These are phyloP conservation scores for Trachymyrmex cornetzi DNA, from an alignment of 1,140 invertebrate species.

Conservation along the genomic window DNA sequence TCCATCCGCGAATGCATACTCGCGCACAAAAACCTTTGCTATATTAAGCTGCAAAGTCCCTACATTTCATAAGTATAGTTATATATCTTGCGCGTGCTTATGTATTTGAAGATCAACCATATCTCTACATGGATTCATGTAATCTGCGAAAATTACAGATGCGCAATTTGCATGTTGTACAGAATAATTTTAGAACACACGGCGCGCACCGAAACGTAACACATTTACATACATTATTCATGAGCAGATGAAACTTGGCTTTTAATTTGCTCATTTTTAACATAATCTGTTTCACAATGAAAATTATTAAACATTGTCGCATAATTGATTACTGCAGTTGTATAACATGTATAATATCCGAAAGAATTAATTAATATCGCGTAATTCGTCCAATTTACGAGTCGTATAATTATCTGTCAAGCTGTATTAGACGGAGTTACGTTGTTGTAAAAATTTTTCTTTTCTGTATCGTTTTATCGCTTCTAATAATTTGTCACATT, in stretches of 20 bases:
- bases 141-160: slow-evolving; percentile 61
- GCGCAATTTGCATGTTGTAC: slow-evolving; percentile 53
- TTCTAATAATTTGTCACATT: neutral
- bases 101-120: slow-evolving; percentile 35
- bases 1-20: neutral
- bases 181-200: slow-evolving; percentile 63
- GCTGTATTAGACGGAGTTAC: neutral
- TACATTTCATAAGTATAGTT: neutral
- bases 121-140: slow-evolving; percentile 10
- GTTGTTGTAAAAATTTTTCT: neutral
- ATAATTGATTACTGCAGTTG: slow-evolving; percentile 18
- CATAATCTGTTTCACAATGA: slow-evolving; percentile 22
- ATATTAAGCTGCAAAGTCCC: slow-evolving; percentile 24
- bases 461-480: neutral
- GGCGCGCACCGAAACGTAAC: slow-evolving; percentile 55
- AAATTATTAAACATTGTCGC: slow-evolving; percentile 59
- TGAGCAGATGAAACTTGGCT: slow-evolving; percentile 60
- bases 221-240: slow-evolving; percentile 67
- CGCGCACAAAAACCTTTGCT: slow-evolving; percentile 3
- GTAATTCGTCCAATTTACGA: neutral
- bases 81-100: neutral
- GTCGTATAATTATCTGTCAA: neutral
- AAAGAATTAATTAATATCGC: slow-evolving; percentile 5
- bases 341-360: neutral
- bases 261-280: slow-evolving; percentile 65